These are phyloP conservation scores for Mustela nigripes DNA, from an alignment of 2,113 vertebrate species.

Conservation along the genomic window DNA sequence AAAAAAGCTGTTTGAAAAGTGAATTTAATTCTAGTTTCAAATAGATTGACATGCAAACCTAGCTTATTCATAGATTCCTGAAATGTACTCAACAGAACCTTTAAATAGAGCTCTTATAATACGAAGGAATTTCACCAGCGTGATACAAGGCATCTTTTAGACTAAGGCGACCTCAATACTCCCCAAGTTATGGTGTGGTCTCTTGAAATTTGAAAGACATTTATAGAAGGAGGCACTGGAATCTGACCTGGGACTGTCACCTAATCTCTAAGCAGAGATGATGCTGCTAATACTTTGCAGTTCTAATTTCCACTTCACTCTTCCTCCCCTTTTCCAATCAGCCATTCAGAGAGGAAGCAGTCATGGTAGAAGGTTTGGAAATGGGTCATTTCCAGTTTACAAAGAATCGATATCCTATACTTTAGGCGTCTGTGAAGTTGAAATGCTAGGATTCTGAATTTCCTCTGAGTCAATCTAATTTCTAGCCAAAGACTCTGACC, in stretches of 20 bases:
- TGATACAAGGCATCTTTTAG: slow-evolving; percentile 31
- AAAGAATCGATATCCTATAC: background rate
- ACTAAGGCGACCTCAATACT: background rate
- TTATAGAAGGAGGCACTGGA: background rate
- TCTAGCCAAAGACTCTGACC: slow-evolving; percentile 21
- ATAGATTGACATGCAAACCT: slow-evolving; percentile 62
- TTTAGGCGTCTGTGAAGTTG: background rate
- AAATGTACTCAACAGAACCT: slow-evolving; percentile 61
- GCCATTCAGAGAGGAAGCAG: background rate
- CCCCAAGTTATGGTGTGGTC: background rate
- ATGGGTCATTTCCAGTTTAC: background rate
- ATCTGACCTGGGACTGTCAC: background rate
- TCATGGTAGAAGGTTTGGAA: background rate
- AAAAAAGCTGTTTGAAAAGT: slow-evolving; percentile 56
- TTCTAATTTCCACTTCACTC: background rate
- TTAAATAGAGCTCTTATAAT: slow-evolving; percentile 68
- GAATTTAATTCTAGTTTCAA: slow-evolving; percentile 74
- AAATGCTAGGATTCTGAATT: slow-evolving; percentile 45
- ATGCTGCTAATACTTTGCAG: background rate
- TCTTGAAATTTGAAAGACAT: background rate
- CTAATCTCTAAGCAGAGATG: background rate
- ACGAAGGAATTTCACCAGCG: slow-evolving; percentile 49
- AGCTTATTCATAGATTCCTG: slow-evolving; percentile 72
- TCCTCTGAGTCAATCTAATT: background rate
- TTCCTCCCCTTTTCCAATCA: background rate